Evolutionary conservation across 1,140 invertebrate species (phyloP), one percentile per base, ranked within the genome.

Genomic region (Pissodes strobi): DNA sequence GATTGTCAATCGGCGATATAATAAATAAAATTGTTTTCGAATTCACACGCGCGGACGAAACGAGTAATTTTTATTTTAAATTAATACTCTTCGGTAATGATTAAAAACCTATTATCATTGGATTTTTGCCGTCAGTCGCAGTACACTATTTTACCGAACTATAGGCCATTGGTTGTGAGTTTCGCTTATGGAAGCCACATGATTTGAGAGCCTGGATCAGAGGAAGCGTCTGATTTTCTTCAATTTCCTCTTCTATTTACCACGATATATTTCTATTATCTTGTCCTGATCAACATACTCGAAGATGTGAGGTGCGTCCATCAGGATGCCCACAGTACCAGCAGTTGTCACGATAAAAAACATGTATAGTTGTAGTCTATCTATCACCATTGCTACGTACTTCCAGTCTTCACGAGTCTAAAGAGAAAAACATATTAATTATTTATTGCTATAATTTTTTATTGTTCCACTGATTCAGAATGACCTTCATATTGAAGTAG

Each of bases 381-480:
- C 97, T 71, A 99, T 97, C 23, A 99, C 97, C 92, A 98, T 97
- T 25, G 97, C 96, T 5, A 99, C 95, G 79, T 98, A 99, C 77
- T 98, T 99, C 97, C 97, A 99, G 81, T 99, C 97, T 81, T 98
- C 95, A 60, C 95, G 87, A 58, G 95, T 95, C 95, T 98, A 19
- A 76, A 74, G 66, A 53, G 53, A 55, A 48, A n/a, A 27, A 27
- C 9, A 27, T 9, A 27, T 27, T 27, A 27, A 3, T 27, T 27
- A 27, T n/a, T n/a, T n/a, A n/a, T n/a, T n/a, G n/a, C n/a, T n/a
- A n/a, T n/a, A n/a, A n/a, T n/a, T n/a, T n/a, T n/a, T n/a, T n/a
- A n/a, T n/a, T n/a, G n/a, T n/a, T n/a, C n/a, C n/a, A n/a, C n/a
- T n/a, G n/a, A n/a, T n/a, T n/a, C n/a, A n/a, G n/a, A n/a, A n/a